Evolutionary conservation across 2,888 invertebrate genomes (phyloP), one percentile per base, ranked within the genome.

Genomic region (Lymantria monacha): DNA sequence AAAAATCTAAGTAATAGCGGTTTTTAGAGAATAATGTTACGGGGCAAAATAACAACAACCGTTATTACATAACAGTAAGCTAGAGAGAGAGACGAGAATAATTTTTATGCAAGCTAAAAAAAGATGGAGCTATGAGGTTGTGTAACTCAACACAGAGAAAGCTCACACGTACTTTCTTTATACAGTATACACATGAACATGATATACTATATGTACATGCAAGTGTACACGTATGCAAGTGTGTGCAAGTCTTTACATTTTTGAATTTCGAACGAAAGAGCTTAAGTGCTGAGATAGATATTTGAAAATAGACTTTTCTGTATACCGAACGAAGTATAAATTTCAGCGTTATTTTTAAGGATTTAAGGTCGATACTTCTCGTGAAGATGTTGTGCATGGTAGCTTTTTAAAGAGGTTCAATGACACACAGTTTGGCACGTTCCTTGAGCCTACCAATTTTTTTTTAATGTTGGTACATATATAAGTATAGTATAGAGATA

Each of bases 91-190:
- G 83, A 83, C 44, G 57, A 66, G 49, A 44, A 61, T 60, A 69
- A 57, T 55, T 59, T 54, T 59, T 60, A 49, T 68, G 61, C 55
- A 56, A 55, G 82, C 58, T 65, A 61, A 81, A 88, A 72, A 76
- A 83, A 81, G 88, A 87, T 62, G 63, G 64, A 57, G 63, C 63
- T 65, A 70, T 57, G 57, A 74, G 72, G 81, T 91, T 90, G 89
- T 90, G 87, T 89, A 89, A 88, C 79, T 62, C 76, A 81, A 87
- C 87, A 91, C 90, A 91, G 86, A 76, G 90, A 90, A 89, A 89
- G 90, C 88, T 84, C 63, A 77, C 79, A 83, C 80, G 78, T 87
- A 88, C 89, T 89, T 90, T 89, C 90, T 86, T 87, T 67, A 69
- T 69, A 64, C 60, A 60, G 56, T 33, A 33, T 9, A 10, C 33